phyloP scores from a whole-genome alignment of 2,797 vertebrate species.

The Synanceia verrucosa region DNA sequence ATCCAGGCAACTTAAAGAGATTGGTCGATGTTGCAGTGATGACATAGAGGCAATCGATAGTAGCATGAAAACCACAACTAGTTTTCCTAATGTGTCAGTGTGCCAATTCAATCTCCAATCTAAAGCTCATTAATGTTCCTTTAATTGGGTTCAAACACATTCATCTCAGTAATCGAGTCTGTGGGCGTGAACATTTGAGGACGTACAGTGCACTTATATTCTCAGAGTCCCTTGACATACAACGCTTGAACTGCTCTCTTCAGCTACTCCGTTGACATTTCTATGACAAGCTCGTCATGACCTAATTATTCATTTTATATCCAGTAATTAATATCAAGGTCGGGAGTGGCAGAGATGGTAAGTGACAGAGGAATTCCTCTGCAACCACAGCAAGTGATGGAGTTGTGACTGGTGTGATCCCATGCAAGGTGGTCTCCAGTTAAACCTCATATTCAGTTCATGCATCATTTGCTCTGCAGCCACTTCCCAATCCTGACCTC shows the following conservation, averaged over 20 bases:
- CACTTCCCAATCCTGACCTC: slow-evolving; percentile 3
- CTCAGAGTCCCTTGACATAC: slow-evolving; percentile 27
- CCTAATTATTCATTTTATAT: slow-evolving; percentile 63
- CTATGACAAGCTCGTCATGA: slow-evolving; percentile 64
- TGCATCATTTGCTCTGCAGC: slow-evolving; percentile 7
- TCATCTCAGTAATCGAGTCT: background rate
- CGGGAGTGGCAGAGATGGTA: slow-evolving; percentile 1
- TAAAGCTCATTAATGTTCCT: background rate
- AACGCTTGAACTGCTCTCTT: slow-evolving; percentile 62
- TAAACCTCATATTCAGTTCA: background rate
- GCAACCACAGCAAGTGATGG: background rate
- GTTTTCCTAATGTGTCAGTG: background rate
- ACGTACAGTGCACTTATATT: slow-evolving; percentile 1
- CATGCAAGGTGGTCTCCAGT: background rate
- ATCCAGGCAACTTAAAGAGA: slow-evolving; percentile 26
- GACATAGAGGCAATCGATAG: slow-evolving; percentile 1
- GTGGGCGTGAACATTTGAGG: background rate
- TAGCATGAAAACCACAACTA: slow-evolving; percentile 17
- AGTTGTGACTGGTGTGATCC: background rate
- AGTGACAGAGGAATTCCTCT: slow-evolving; percentile 8
- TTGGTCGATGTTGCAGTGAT: slow-evolving; percentile 7
- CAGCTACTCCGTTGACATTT: slow-evolving; percentile 43
- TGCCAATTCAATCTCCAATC: background rate
- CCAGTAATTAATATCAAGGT: slow-evolving; percentile 61
- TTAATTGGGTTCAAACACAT: background rate